Conservation (phyloP, 2,113 vertebrate genomes). For the Todiramphus chloris region DNA sequence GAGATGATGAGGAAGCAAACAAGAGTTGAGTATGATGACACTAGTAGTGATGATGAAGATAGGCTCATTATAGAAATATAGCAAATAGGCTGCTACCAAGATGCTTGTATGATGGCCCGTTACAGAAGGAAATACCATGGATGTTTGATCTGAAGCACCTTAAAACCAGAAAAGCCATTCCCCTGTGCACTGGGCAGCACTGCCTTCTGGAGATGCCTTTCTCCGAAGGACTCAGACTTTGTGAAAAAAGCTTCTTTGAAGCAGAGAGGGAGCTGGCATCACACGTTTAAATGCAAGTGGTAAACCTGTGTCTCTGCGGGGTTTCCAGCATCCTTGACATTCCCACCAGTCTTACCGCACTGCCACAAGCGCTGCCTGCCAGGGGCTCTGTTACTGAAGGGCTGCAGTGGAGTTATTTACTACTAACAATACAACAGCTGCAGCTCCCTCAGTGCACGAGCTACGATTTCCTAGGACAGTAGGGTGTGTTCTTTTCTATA, state of each 20-base stretch:
- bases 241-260: background rate
- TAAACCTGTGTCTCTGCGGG: background rate
- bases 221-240: background rate
- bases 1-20: conserved; percentile 78
- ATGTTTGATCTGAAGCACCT: background rate
- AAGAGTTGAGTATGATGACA: conserved; percentile 73
- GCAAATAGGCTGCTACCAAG: background rate
- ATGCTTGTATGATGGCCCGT: background rate
- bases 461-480: background rate
- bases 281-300: background rate
- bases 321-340: background rate
- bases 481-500: background rate
- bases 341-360: background rate
- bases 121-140: background rate
- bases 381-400: background rate
- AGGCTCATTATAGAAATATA: conserved; percentile 80
- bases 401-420: background rate
- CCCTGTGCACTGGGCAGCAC: background rate
- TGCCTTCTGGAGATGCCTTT: background rate
- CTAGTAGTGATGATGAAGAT: conserved; percentile 81
- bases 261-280: background rate
- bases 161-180: conserved; percentile 45
- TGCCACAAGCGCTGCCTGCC: background rate
- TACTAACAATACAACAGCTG: background rate
- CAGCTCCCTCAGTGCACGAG: background rate